phyloP scores from a whole-genome alignment of 2,797 vertebrate genomes.

The Lindbergichthys nudifrons region DNA sequence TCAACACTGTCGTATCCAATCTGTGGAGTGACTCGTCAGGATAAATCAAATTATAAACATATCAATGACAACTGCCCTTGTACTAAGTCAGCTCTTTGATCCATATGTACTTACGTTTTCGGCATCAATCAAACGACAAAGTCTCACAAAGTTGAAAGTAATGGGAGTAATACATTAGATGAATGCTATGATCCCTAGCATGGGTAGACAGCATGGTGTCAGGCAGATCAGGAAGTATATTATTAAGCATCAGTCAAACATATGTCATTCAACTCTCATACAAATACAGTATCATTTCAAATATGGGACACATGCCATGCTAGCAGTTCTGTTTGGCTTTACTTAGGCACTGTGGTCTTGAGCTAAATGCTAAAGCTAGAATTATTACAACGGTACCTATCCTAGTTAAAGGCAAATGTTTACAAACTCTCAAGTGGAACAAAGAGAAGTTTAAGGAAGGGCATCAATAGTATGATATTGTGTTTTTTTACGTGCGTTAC shows the following conservation, averaged over 20 bases:
- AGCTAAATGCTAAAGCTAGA: not conserved
- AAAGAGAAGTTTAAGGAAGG: not conserved
- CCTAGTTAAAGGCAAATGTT: not conserved
- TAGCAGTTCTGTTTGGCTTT: not conserved
- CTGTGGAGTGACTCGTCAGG: constrained; percentile 68
- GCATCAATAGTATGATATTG: no score
- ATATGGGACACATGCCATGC: constrained; percentile 9
- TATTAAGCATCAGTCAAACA: constrained; percentile 56
- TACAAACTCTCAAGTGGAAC: not conserved
- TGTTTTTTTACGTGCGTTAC: not conserved
- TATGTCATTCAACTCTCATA: constrained; percentile 29
- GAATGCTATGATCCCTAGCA: constrained; percentile 34
- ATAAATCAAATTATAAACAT: constrained; percentile 67
- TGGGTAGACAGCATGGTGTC: constrained; percentile 39
- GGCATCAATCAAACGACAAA: constrained; percentile 34
- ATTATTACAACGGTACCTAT: not conserved
- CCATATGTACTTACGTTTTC: constrained; percentile 40
- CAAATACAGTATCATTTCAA: constrained; percentile 3
- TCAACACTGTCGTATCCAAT: constrained; percentile 67
- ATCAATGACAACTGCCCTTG: constrained; percentile 70
- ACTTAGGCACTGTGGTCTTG: not conserved
- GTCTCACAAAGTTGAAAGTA: constrained; percentile 50
- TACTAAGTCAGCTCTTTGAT: constrained; percentile 58
- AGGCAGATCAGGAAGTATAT: constrained; percentile 52
- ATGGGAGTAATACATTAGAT: constrained; percentile 41